These are phyloP conservation scores for Hirundichthys speculiger DNA, from an alignment of 2,113 vertebrate genomes.

Conservation along the genomic window DNA sequence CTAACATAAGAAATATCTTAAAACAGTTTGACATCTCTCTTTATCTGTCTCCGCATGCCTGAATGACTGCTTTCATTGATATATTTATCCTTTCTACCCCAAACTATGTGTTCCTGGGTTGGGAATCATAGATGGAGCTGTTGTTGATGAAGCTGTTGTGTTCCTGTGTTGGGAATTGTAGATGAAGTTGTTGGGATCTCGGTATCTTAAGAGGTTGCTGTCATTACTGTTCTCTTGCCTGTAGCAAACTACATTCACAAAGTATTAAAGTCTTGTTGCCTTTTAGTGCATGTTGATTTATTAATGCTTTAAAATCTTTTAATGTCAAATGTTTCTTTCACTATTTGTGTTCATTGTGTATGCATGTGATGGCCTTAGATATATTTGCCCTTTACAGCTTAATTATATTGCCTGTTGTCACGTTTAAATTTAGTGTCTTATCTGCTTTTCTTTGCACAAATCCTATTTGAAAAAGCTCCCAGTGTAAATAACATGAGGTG, in stretches of 20 bases:
- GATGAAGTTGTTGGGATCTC: too few relatives aligned
- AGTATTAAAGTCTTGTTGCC: background rate
- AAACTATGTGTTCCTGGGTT: too few relatives aligned
- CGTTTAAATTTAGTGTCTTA: constrained; percentile 12
- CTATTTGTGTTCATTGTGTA: background rate
- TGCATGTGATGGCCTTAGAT: constrained; percentile 4
- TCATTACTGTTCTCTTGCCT: too few relatives aligned
- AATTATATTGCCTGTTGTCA: constrained; percentile 16
- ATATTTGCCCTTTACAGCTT: constrained; percentile 19
- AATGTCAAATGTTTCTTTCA: constrained; percentile 7
- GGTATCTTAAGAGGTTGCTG: too few relatives aligned
- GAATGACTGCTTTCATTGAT: too few relatives aligned
- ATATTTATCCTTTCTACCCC: too few relatives aligned
- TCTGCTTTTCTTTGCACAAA: constrained; percentile 22
- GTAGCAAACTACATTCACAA: background rate
- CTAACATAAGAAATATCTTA: too few relatives aligned
- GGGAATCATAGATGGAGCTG: too few relatives aligned
- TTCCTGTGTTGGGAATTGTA: too few relatives aligned
- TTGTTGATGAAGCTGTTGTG: too few relatives aligned
- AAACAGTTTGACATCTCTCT: too few relatives aligned
- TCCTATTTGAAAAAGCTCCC: constrained; percentile 7
- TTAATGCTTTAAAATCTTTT: background rate
- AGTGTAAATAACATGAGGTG: constrained; percentile 1
- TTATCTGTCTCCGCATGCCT: too few relatives aligned
- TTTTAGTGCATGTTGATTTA: background rate